Conservation (phyloP, 2,113 vertebrate species). For the Suricata suricatta region DNA sequence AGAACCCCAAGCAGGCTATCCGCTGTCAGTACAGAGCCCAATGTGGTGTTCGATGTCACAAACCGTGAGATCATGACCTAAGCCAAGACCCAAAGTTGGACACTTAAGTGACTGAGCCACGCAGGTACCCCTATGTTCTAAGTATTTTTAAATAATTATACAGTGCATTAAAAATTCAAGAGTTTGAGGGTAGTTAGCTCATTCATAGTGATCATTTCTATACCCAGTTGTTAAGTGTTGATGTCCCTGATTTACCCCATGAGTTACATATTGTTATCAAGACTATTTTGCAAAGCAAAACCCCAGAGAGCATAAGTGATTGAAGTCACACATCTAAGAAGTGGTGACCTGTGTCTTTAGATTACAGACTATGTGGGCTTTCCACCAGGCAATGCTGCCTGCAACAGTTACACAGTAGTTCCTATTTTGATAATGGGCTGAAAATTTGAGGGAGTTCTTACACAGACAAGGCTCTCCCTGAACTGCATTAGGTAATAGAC, state of each 20-base stretch:
- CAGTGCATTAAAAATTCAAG: neutral
- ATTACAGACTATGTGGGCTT: neutral
- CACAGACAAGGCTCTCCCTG: neutral
- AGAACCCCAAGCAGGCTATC: no score
- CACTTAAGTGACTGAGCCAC: no score
- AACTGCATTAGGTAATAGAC: neutral
- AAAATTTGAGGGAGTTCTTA: slow-evolving; percentile 35
- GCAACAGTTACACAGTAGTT: neutral
- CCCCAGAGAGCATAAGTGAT: neutral
- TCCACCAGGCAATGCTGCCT: neutral
- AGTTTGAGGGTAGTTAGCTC: neutral
- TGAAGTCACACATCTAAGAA: neutral
- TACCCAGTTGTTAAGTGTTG: neutral
- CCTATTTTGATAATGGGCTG: slow-evolving; percentile 30
- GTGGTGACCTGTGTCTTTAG: neutral
- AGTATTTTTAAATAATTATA: neutral
- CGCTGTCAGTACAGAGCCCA: no score
- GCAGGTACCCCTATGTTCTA: no score
- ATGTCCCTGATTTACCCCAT: neutral
- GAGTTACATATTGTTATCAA: neutral
- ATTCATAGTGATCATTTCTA: no score
- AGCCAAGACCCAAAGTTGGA: no score
- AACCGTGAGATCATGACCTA: no score
- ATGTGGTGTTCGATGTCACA: no score
- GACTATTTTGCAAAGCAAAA: neutral